Base-by-base conservation (phyloP, 2,888 invertebrate genomes). In the Poecilobothrus nobilitatus region DNA sequence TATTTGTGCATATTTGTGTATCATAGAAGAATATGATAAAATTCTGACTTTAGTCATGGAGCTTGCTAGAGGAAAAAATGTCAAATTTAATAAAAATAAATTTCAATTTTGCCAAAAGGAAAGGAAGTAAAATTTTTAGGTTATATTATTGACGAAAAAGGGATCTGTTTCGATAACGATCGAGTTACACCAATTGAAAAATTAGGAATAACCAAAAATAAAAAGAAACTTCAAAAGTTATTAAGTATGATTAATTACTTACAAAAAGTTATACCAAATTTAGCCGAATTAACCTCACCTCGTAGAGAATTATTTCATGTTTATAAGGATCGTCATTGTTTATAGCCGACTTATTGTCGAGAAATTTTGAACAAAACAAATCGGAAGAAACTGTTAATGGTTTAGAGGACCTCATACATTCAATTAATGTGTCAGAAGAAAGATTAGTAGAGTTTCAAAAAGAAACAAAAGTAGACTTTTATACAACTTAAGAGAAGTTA, bases 61-160 rank as follows among this genome's bases (percentile, higher is more conserved):
- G 3, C 67, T 65, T 18, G 71, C 71, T 12, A 63, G 65, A 6
- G 8, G 22, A n/a, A 41, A 67, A 21, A 70, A 71, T 67, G 61
- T 68, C 6, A 68, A 67, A 67, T 69, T 69, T 27, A 71, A 70
- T 66, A 33, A 65, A 15, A 21, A 69, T 27, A 72, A 70, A 41
- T 12, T 71, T 15, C 70, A 72, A 66, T 71, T 66, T 44, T n/a
- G n/a, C n/a, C n/a, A n/a, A 69, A 77, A 73, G 63, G 68, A 44
- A 71, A 70, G 61, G 53, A 71, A 63, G 74, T 76, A 9, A 74
- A 72, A 70, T 77, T 74, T 73, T 69, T 76, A 41, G 76, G 76
- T 8, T 37, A 70, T 63, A 62, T 65, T 41, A 65, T 70, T 21
- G 61, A 20, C n/a, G 62, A 67, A 34, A 21, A 67, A 67, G 66